Evolutionary conservation across 2,113 vertebrate species (phyloP).

Genomic region (Petaurus breviceps): DNA sequence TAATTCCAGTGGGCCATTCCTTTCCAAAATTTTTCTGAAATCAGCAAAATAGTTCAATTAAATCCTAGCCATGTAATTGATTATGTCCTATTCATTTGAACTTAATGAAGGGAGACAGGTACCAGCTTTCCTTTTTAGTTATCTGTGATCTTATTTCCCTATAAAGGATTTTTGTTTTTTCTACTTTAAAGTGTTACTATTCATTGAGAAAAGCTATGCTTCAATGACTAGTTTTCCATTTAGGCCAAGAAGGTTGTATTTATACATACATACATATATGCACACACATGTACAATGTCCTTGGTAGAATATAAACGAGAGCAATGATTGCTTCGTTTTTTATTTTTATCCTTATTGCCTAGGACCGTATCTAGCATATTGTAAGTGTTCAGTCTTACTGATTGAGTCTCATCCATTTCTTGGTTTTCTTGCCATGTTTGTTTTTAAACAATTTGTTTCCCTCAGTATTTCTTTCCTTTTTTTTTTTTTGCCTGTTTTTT

Average conservation of each 20-base stretch:
- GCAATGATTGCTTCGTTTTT: not conserved
- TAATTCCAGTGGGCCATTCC: not conserved
- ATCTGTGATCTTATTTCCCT: not conserved
- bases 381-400: not conserved
- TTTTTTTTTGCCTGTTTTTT: too few species aligned
- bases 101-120: too few species aligned
- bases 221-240: not conserved
- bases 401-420: not conserved
- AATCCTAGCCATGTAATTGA: not conserved
- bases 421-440: not conserved
- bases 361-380: not conserved
- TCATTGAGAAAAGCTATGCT: not conserved
- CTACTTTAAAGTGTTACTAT: not conserved
- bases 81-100: not conserved
- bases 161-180: not conserved
- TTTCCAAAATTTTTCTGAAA: not conserved
- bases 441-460: not conserved
- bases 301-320: not conserved
- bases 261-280: too few species aligned
- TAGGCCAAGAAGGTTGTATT: too few species aligned
- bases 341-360: not conserved
- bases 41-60: not conserved
- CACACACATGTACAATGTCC: not conserved
- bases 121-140: not conserved
- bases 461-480: not conserved